A percentile compares a stretch with the other conserved stretches of the same genome.
phyloP scores from a whole-genome alignment of 1,140 invertebrate species.

The Hesperophylax magnus region DNA sequence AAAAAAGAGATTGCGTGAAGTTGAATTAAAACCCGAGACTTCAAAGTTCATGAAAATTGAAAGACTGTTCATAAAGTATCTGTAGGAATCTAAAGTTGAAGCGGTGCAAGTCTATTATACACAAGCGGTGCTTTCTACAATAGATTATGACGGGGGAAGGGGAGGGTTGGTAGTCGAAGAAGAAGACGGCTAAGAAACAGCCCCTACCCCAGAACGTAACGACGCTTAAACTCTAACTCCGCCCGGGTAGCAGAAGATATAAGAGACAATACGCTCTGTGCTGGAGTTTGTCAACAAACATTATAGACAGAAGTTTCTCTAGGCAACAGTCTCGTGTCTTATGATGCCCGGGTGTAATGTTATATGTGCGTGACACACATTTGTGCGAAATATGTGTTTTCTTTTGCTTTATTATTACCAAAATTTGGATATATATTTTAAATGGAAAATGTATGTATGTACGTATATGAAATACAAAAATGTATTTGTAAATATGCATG shows the following conservation, averaged over 20 bases:
- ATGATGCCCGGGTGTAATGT: not conserved
- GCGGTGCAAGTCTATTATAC: slow-evolving; percentile 17
- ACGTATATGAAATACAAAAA: too few relatives aligned
- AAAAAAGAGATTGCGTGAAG: too few relatives aligned
- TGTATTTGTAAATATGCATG: too few relatives aligned
- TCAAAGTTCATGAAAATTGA: not conserved
- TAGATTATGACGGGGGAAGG: slow-evolving; percentile 21
- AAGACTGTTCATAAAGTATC: not conserved
- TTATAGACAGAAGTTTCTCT: slow-evolving; percentile 51
- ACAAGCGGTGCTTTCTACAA: slow-evolving; percentile 20
- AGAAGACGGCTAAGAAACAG: not conserved
- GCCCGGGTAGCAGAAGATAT: not conserved
- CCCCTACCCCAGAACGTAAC: slow-evolving; percentile 22
- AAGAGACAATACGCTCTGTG: slow-evolving; percentile 55
- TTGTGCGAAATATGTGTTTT: too few relatives aligned
- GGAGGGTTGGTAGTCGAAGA: not conserved
- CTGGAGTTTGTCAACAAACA: slow-evolving; percentile 53
- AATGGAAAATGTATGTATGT: too few relatives aligned
- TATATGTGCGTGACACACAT: too few relatives aligned
- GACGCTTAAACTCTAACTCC: not conserved
- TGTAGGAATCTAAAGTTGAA: not conserved
- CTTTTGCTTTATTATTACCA: too few relatives aligned
- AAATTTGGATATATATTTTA: too few relatives aligned
- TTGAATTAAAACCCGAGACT: too few relatives aligned
- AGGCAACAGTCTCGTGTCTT: not conserved